Percentiles rank a stretch among this genome's conserved stretches.
Conservation (phyloP, 2,113 vertebrate species). For the Penelope pileata region DNA sequence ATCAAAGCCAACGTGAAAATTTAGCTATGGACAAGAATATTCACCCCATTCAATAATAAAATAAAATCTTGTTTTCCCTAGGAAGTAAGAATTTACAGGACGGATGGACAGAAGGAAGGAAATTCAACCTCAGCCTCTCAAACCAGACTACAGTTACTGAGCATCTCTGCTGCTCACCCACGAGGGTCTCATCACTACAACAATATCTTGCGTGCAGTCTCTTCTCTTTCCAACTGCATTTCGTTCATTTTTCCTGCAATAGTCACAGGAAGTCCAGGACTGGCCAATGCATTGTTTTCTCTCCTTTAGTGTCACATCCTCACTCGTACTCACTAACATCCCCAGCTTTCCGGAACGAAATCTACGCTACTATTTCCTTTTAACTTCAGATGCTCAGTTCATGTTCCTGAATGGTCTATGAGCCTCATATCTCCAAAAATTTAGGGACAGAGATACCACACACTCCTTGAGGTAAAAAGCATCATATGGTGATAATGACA, state of each 20-base stretch:
- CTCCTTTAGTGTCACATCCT: neutral
- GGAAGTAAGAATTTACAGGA: neutral
- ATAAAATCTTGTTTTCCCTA: neutral
- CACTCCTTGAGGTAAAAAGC: accelerated
- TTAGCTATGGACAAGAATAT: neutral
- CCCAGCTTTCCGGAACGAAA: neutral
- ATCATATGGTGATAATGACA: accelerated
- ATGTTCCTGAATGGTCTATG: accelerated
- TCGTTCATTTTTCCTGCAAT: neutral
- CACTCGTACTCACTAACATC: neutral
- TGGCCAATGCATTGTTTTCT: neutral
- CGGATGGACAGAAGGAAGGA: neutral
- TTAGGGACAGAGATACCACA: neutral
- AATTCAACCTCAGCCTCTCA: neutral
- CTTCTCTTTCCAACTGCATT: neutral
- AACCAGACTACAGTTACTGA: accelerated
- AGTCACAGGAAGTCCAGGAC: neutral
- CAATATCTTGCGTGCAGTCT: neutral
- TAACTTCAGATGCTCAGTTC: neutral
- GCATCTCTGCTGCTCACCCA: neutral
- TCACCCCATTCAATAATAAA: neutral
- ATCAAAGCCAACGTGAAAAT: neutral
- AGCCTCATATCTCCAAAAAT: neutral
- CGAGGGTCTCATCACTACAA: neutral
- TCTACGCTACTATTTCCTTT: neutral